A percentile compares a stretch with the other conserved stretches of the same genome.
Conservation (phyloP, 1,140 invertebrate species). For the Pantala flavescens region DNA sequence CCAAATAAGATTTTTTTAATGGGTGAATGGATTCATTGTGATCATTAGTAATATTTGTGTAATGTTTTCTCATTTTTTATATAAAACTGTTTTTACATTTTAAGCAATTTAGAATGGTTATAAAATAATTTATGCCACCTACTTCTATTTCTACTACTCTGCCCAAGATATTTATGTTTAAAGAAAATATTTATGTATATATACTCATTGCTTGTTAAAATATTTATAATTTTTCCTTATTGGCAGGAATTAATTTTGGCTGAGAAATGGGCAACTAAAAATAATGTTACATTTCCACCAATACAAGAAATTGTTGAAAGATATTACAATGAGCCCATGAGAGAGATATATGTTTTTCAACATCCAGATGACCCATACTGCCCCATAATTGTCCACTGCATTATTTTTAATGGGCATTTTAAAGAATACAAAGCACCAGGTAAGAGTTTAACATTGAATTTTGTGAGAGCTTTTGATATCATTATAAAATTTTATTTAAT, state of each 20-base stretch:
- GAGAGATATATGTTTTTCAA: slow-evolving; percentile 39
- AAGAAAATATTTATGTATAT: too few species aligned
- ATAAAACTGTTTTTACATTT: too few species aligned
- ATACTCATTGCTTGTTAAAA: too few species aligned
- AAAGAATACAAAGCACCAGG: slow-evolving; percentile 34
- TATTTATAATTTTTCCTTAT: too few species aligned
- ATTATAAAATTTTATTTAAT: too few species aligned
- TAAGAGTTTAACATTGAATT: slow-evolving; percentile 21
- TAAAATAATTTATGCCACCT: too few species aligned
- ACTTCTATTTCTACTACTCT: too few species aligned
- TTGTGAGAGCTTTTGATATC: too few species aligned
- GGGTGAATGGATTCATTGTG: slow-evolving; percentile 4
- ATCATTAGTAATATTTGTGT: too few species aligned
- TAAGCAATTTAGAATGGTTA: too few species aligned
- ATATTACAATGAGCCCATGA: slow-evolving; percentile 31
- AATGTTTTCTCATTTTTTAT: too few species aligned
- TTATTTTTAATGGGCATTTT: slow-evolving; percentile 38
- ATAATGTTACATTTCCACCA: slow-evolving; percentile 38
- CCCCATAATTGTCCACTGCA: slow-evolving; percentile 39
- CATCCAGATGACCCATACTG: slow-evolving; percentile 35
- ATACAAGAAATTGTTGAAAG: slow-evolving; percentile 34
- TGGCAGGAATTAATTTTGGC: slow-evolving; percentile 36
- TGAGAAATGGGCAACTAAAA: slow-evolving; percentile 38
- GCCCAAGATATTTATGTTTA: too few species aligned
- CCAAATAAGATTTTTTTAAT: slow-evolving; percentile 13